Percentiles rank a stretch among this genome's conserved stretches.
Conservation (phyloP, 2,113 vertebrate species). For the Hippocampus comes region DNA sequence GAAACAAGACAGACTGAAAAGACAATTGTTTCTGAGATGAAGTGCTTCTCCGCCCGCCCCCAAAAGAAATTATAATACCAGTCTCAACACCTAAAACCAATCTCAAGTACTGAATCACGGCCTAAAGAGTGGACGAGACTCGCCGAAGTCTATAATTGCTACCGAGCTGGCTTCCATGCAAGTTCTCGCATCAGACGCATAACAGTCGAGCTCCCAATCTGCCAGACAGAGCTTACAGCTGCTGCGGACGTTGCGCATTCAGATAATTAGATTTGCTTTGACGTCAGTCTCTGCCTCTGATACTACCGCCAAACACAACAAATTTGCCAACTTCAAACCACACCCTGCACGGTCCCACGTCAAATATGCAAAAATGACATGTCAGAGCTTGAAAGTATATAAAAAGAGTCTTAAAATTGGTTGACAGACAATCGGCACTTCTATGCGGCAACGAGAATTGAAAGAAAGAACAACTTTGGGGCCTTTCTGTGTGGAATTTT, state of each 20-base stretch:
- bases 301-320: neutral
- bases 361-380: too few relatives aligned
- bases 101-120: neutral
- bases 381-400: too few relatives aligned
- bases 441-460: neutral
- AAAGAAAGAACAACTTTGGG: neutral
- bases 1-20: neutral
- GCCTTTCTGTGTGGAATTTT: slow-evolving; percentile 1
- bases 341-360: neutral
- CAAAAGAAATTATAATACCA: too few relatives aligned
- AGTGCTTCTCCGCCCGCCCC: too few relatives aligned
- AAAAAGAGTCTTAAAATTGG: neutral
- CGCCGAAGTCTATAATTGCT: neutral
- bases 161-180: neutral
- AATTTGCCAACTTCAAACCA: neutral
- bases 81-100: too few relatives aligned
- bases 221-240: neutral
- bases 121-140: neutral
- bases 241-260: neutral
- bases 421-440: neutral
- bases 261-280: neutral
- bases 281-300: neutral
- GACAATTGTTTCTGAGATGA: neutral
- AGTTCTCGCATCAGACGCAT: neutral
- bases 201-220: neutral